Evolutionary conservation across 2,888 invertebrate genomes (phyloP), one percentile per base, ranked within the genome.

Genomic region (Sycophila texana): DNA sequence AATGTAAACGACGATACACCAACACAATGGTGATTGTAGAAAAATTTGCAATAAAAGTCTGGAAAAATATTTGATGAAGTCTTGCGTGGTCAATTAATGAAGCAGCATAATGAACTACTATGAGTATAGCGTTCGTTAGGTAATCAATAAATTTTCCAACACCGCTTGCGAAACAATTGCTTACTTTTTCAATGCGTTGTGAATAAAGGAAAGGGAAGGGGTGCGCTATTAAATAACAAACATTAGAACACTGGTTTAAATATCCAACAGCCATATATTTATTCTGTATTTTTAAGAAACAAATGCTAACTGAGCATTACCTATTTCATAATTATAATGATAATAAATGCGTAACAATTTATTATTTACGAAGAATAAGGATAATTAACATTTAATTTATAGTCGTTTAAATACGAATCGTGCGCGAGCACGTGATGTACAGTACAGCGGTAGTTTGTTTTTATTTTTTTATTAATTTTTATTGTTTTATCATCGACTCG

Each of bases 181-280:
- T 82, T 57, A 14, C 26, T n/a, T 49, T 70, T 13, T 30, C 16
- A 51, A 53, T 14, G 22, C 4, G 39, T 49, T n/a, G 18, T 20
- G 20, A 51, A 12, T 18, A 58, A 4, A n/a, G 18, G 13, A 22
- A 26, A 30, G 22, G 18, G 39, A 47, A 39, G 60, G 22, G 51
- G 51, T 47, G 60, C 14, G 76, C 26, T 26, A 16, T 20, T 13
- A 73, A 60, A 65, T n/a, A 71, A 71, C 18, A 18, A 30, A 78
- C 10, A 39, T 39, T 39, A 7, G 53, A 22, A 26, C 57, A 75
- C 47, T 55, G 7, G 47, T 75, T 57, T 87, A 87, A 88, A 89
- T 90, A 90, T 90, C 90, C 90, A 90, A 90, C 90, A 90, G 90
- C 90, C 90, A 90, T 90, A 90, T 90, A 90, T 90, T 90, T 90